phyloP scores from a whole-genome alignment of 2,113 vertebrate genomes.

The Spea multiplicata region DNA sequence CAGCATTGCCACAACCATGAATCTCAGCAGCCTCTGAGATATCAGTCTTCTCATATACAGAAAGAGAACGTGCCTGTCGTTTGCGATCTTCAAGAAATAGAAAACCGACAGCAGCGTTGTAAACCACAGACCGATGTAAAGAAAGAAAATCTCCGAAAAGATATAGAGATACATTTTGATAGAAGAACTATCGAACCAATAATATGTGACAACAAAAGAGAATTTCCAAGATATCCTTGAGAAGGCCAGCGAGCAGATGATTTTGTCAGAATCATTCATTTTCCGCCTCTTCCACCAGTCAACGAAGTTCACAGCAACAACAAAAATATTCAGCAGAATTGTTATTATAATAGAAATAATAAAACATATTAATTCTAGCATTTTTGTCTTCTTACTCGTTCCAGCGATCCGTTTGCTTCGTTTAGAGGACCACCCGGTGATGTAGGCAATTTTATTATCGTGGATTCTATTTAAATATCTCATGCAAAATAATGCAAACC shows the following conservation, averaged over 20 bases:
- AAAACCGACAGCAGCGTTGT: background rate
- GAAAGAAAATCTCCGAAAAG: background rate
- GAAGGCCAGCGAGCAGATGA: background rate
- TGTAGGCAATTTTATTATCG: too few species aligned
- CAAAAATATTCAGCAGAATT: background rate
- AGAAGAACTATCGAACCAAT: background rate
- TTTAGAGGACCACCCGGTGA: too few species aligned
- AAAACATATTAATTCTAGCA: background rate
- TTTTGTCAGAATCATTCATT: background rate
- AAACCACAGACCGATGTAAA: background rate
- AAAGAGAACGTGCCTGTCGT: background rate
- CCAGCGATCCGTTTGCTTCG: background rate
- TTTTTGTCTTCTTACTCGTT: background rate
- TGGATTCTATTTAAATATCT: too few species aligned
- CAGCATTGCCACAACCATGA: background rate
- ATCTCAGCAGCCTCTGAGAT: background rate
- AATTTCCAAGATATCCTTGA: background rate
- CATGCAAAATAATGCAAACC: too few species aligned
- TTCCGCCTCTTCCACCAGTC: background rate
- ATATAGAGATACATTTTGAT: background rate
- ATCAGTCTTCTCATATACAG: background rate
- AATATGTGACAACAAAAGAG: background rate
- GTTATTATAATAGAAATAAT: background rate
- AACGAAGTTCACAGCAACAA: background rate
- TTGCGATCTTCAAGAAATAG: background rate